phyloP scores from a whole-genome alignment of 2,888 invertebrate species.

The Pseudoips prasinana region DNA sequence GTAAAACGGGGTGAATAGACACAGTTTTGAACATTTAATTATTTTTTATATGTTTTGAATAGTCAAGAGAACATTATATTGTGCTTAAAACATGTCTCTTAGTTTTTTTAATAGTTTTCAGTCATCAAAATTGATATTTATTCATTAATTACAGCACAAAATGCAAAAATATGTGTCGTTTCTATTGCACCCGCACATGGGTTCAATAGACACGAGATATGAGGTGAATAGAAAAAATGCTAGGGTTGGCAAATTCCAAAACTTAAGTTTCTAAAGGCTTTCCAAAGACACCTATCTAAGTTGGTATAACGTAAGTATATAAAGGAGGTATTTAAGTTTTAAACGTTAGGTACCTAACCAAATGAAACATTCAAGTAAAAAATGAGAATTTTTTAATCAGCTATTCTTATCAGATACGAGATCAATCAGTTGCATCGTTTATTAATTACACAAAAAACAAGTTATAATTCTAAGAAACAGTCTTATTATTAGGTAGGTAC shows the following conservation, averaged over 20 bases:
- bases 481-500: slow-evolving; percentile 8
- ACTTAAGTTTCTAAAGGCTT: too few species aligned
- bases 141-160: slow-evolving; percentile 13
- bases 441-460: slow-evolving; percentile 8
- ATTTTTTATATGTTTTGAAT: slow-evolving; percentile 10
- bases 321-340: slow-evolving; percentile 5
- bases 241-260: slow-evolving; percentile 8
- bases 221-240: slow-evolving; percentile 10
- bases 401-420: slow-evolving; percentile 6
- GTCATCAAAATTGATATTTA: slow-evolving; percentile 10
- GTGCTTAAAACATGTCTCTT: slow-evolving; percentile 9
- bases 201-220: slow-evolving; percentile 12
- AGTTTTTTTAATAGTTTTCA: slow-evolving; percentile 13
- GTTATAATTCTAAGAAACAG: slow-evolving; percentile 9
- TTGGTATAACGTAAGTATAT: slow-evolving; percentile 5
- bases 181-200: slow-evolving; percentile 15
- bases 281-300: slow-evolving; percentile 7
- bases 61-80: slow-evolving; percentile 10
- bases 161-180: slow-evolving; percentile 14
- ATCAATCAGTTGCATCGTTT: slow-evolving; percentile 9
- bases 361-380: slow-evolving; percentile 5
- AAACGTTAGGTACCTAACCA: slow-evolving; percentile 4
- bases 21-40: slow-evolving; percentile 11
- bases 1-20: too few species aligned
- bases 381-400: slow-evolving; percentile 4